Conservation (phyloP, 2,888 invertebrate genomes). For the Macaria liturata region DNA sequence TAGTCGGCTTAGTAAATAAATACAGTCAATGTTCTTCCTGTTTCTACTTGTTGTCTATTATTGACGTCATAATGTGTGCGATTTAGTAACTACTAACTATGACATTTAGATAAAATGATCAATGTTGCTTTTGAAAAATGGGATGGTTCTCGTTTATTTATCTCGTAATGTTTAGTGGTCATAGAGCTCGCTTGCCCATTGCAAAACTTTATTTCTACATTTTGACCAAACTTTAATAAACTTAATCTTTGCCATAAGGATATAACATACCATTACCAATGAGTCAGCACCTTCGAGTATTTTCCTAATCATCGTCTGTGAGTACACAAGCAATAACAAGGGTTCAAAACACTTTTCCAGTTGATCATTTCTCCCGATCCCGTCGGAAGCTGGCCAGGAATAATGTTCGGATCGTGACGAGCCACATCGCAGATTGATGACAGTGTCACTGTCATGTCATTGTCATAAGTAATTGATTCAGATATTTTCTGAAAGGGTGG, state of each 20-base stretch:
- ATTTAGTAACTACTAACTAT: too few species aligned
- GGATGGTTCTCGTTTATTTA: too few species aligned
- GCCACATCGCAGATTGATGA: constrained; percentile 60
- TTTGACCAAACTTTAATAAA: too few species aligned
- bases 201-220: too few species aligned
- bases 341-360: constrained; percentile 32
- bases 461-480: constrained; percentile 55
- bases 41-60: constrained; percentile 5
- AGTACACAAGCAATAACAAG: constrained; percentile 19
- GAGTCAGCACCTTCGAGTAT: background rate
- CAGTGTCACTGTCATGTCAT: constrained; percentile 37
- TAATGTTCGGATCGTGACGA: constrained; percentile 62
- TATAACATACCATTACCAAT: too few species aligned
- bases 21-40: constrained; percentile 27
- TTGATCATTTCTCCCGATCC: constrained; percentile 30
- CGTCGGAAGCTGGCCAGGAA: constrained; percentile 56
- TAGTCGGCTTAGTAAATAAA: constrained; percentile 15
- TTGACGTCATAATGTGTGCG: too few species aligned
- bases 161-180: too few species aligned
- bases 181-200: too few species aligned
- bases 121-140: too few species aligned
- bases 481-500: constrained; percentile 53
- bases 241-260: too few species aligned
- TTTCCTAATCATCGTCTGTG: constrained; percentile 1
- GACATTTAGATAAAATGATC: too few species aligned